These are phyloP conservation scores for Charaxes varanes DNA, from an alignment of 1,140 invertebrate species.

Conservation along the genomic window DNA sequence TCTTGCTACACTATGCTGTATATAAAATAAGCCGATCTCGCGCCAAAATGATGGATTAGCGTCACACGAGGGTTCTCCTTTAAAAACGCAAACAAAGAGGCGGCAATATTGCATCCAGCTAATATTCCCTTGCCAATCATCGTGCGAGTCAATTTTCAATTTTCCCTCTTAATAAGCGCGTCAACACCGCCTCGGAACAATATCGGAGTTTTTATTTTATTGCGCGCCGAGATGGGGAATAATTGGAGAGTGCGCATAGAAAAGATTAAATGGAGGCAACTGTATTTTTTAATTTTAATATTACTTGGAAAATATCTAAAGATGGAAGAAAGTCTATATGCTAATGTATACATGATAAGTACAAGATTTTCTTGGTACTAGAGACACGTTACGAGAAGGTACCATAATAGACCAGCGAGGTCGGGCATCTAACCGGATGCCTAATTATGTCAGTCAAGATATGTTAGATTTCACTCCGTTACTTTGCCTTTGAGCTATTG, in stretches of 20 bases:
- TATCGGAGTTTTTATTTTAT: slow-evolving; percentile 46
- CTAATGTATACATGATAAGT: no score
- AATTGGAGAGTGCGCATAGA: slow-evolving; percentile 4
- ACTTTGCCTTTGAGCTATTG: no score
- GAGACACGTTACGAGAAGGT: no score
- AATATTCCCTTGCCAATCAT: slow-evolving; percentile 70
- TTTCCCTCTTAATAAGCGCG: slow-evolving; percentile 64
- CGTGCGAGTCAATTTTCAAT: slow-evolving; percentile 66
- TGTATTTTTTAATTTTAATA: no score
- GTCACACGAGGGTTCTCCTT: slow-evolving; percentile 48
- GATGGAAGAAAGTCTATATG: no score
- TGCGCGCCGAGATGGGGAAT: slow-evolving; percentile 13
- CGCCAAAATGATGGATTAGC: slow-evolving; percentile 64
- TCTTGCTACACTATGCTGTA: slow-evolving; percentile 3
- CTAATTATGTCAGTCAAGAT: no score
- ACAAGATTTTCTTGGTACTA: no score
- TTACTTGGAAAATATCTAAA: no score
- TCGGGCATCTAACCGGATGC: no score
- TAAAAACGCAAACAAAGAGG: slow-evolving; percentile 53
- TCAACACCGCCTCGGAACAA: slow-evolving; percentile 47
- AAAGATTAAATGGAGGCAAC: no score
- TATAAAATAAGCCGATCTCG: slow-evolving; percentile 6
- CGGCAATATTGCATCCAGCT: slow-evolving; percentile 58
- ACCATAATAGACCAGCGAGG: no score
- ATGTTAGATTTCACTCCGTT: no score